phyloP scores from a whole-genome alignment of 1,140 invertebrate genomes.

The Tigriopus japonicus region DNA sequence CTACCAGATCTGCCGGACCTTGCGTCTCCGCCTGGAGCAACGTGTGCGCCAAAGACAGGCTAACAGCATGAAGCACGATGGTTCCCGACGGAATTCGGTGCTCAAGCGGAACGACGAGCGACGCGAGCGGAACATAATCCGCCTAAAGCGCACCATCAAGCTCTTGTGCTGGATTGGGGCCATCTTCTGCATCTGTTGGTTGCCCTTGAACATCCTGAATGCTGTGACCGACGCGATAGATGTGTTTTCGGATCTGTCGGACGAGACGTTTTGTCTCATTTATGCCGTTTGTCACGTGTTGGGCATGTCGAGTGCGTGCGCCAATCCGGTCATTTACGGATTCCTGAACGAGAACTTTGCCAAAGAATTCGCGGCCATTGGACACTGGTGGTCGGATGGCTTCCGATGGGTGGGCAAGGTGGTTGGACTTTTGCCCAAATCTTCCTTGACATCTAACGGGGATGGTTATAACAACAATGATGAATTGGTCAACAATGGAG shows the following conservation, averaged over 20 bases:
- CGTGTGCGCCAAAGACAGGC: conserved; percentile 15
- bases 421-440: too few relatives aligned
- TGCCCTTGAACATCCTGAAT: conserved; percentile 66
- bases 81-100: not conserved
- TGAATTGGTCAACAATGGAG: too few relatives aligned
- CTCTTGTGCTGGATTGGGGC: conserved; percentile 60
- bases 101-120: not conserved
- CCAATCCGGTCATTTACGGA: conserved; percentile 36
- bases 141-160: conserved; percentile 47
- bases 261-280: conserved; percentile 16
- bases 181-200: conserved; percentile 70
- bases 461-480: too few relatives aligned
- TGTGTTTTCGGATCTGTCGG: conserved; percentile 6
- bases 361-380: conserved; percentile 28
- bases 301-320: conserved; percentile 34
- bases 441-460: too few relatives aligned
- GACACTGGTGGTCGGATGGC: not conserved
- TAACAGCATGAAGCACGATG: conserved; percentile 15
- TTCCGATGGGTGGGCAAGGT: too few relatives aligned
- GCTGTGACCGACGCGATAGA: conserved; percentile 42
- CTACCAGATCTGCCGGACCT: conserved; percentile 29
- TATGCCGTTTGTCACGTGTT: conserved; percentile 34
- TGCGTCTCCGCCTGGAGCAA: conserved; percentile 25
- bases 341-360: conserved; percentile 38
- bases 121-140: not conserved